phyloP scores from a whole-genome alignment of 2,797 vertebrate species.

The Eulemur rubriventer region DNA sequence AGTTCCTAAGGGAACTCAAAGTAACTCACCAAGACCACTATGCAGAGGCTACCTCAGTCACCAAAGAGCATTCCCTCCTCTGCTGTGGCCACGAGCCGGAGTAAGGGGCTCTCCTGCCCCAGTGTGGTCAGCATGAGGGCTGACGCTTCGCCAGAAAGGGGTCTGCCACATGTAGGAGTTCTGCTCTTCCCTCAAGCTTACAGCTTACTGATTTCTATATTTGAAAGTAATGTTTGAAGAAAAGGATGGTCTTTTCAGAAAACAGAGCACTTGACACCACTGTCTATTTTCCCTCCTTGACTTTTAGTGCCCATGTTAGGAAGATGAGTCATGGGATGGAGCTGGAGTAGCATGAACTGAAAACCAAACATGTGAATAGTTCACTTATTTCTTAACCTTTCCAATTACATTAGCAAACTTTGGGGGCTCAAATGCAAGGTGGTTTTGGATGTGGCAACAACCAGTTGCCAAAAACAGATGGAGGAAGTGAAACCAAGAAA shows the following conservation, averaged over 20 bases:
- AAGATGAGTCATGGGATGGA: not conserved
- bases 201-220: not conserved
- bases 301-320: not conserved
- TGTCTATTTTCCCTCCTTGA: not conserved
- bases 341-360: not conserved
- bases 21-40: too few relatives aligned
- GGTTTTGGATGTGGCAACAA: slow-evolving; percentile 89
- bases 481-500: slow-evolving; percentile 94
- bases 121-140: not conserved
- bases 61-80: not conserved
- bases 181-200: not conserved
- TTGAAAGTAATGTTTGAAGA: not conserved
- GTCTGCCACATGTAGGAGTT: fast-evolving
- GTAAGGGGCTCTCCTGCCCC: fast-evolving
- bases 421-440: slow-evolving; percentile 87
- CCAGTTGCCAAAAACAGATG: slow-evolving; percentile 86
- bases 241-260: not conserved
- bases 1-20: not conserved
- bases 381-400: slow-evolving; percentile 63
- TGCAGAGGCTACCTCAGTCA: not conserved
- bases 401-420: slow-evolving; percentile 86
- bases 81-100: not conserved
- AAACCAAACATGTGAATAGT: not conserved
- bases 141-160: not conserved
- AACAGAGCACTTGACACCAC: not conserved